Conservation (phyloP, 2,888 invertebrate species). For the Dicranocentrus wangi region DNA sequence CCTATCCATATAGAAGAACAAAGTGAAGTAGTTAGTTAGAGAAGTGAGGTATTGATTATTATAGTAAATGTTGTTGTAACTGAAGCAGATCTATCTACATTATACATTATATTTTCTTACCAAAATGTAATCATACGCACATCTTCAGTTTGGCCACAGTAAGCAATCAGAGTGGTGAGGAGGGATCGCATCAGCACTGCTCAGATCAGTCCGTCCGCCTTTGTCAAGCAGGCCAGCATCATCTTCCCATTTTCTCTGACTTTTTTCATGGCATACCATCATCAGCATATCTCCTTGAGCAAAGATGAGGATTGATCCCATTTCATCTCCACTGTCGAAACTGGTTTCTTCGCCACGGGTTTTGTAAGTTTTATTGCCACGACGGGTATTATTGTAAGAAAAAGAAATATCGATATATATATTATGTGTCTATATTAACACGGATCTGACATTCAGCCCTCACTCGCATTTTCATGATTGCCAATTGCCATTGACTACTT, state of each 20-base stretch:
- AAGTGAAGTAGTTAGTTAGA: no score
- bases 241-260: not conserved
- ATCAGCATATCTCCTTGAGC: not conserved
- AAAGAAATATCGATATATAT: not conserved
- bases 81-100: no score
- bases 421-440: not conserved
- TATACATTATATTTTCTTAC: no score
- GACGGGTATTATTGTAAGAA: conserved; percentile 28
- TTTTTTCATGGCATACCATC: conserved; percentile 1
- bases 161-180: not conserved
- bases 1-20: no score
- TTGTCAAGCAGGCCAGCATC: not conserved
- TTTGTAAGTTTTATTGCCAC: not conserved
- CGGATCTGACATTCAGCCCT: not conserved
- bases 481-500: no score
- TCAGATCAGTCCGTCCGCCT: not conserved
- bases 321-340: conserved; percentile 43
- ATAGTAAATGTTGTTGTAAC: no score
- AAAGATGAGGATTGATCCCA: conserved; percentile 38
- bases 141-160: not conserved
- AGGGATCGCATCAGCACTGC: not conserved
- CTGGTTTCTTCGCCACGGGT: conserved; percentile 50
- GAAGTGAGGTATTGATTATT: no score
- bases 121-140: conserved; percentile 1
- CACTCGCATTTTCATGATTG: conserved; percentile 39